Evolutionary conservation across 2,113 vertebrate genomes (phyloP).

Genomic region (Grus americana): DNA sequence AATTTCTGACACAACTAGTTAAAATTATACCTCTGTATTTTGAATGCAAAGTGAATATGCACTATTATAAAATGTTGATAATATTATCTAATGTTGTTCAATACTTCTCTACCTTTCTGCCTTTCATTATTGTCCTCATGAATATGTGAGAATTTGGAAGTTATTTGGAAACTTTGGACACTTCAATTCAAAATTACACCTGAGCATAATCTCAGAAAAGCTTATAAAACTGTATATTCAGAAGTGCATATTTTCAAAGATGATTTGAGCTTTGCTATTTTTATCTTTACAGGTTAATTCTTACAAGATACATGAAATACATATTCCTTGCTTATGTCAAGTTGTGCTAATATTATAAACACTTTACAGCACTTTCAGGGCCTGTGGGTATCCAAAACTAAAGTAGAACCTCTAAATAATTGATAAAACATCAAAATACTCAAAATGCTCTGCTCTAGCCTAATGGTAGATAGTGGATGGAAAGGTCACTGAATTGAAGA

Average conservation of each 20-base stretch:
- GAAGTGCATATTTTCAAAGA: not conserved
- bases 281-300: not conserved
- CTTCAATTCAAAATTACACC: not conserved
- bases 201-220: not conserved
- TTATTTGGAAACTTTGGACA: not conserved
- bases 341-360: not conserved
- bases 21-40: not conserved
- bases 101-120: not conserved
- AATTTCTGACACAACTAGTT: not conserved
- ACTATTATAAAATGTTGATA: not conserved
- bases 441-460: not conserved
- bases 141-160: not conserved
- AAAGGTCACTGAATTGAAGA: constrained; percentile 8
- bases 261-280: not conserved
- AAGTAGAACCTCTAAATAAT: constrained; percentile 13
- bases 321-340: not conserved
- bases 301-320: not conserved
- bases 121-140: not conserved
- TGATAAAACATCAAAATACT: constrained; percentile 28
- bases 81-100: not conserved
- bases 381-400: not conserved
- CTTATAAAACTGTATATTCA: not conserved
- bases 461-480: not conserved
- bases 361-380: not conserved
- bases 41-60: not conserved